Evolutionary conservation across 2,113 vertebrate species (phyloP).

Genomic region (Lepus europaeus): DNA sequence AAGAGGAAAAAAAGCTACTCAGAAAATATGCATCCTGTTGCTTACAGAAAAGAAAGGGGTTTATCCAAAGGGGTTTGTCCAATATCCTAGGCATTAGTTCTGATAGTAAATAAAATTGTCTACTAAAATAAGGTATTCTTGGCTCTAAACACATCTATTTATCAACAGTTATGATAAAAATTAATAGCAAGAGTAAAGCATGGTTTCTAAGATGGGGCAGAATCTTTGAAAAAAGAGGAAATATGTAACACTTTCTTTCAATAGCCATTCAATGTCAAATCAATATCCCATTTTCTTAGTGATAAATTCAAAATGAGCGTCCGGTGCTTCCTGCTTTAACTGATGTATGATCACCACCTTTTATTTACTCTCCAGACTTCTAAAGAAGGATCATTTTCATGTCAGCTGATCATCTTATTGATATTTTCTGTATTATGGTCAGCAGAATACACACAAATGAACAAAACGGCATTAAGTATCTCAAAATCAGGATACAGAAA

Average conservation of each 20-base stretch:
- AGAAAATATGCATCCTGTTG: not conserved
- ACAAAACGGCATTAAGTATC: not conserved
- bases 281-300: conserved; percentile 80
- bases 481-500: conserved; percentile 50
- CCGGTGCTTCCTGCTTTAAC: conserved; percentile 54
- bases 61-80: not conserved
- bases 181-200: conserved; percentile 21
- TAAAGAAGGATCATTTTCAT: conserved; percentile 14
- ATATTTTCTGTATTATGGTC: not conserved
- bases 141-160: not conserved
- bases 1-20: not conserved
- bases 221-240: conserved; percentile 45
- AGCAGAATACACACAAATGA: not conserved
- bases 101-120: not conserved
- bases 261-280: conserved; percentile 55
- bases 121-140: conserved; percentile 32
- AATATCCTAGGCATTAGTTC: not conserved
- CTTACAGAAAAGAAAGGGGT: conserved; percentile 25
- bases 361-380: conserved; percentile 71
- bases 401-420: not conserved
- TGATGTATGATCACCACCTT: conserved; percentile 59
- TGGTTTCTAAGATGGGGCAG: not conserved
- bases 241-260: conserved; percentile 68
- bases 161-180: conserved; percentile 46
- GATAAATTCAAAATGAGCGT: conserved; percentile 78